Percentiles rank a stretch among this genome's conserved stretches.
Conservation (phyloP, 2,113 vertebrate genomes). For the Ictidomys tridecemlineatus region DNA sequence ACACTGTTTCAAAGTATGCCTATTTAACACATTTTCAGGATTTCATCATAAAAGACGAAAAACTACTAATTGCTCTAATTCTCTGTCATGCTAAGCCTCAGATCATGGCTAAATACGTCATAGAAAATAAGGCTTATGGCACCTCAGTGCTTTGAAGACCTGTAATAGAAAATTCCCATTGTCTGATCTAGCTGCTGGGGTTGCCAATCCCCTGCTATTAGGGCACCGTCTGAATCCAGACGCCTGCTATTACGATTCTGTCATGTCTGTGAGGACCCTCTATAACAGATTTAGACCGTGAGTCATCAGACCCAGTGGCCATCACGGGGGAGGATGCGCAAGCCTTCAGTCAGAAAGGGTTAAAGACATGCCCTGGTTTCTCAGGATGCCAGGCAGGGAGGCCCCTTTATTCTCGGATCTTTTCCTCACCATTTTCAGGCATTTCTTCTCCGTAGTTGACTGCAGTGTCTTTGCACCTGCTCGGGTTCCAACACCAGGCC, state of each 20-base stretch:
- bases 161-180: background rate
- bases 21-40: conserved; percentile 49
- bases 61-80: conserved; percentile 57
- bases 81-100: background rate
- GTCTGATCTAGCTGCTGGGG: background rate
- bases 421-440: conserved; percentile 92
- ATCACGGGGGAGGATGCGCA: background rate
- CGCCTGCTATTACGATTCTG: background rate
- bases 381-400: background rate
- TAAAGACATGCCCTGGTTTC: background rate
- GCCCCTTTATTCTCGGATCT: conserved; percentile 86
- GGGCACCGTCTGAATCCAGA: background rate
- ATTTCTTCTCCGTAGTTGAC: conserved; percentile 91
- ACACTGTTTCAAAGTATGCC: conserved; percentile 73
- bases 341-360: background rate
- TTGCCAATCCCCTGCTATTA: conserved; percentile 41
- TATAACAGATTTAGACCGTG: background rate
- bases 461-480: conserved; percentile 92
- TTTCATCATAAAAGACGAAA: conserved; percentile 70
- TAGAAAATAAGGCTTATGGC: background rate
- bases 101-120: background rate
- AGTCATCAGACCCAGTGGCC: background rate
- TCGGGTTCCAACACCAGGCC: conserved; percentile 93
- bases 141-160: background rate
- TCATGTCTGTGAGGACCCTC: background rate